Evolutionary conservation across 2,113 vertebrate species (phyloP).

Genomic region (Silurus glanis): DNA sequence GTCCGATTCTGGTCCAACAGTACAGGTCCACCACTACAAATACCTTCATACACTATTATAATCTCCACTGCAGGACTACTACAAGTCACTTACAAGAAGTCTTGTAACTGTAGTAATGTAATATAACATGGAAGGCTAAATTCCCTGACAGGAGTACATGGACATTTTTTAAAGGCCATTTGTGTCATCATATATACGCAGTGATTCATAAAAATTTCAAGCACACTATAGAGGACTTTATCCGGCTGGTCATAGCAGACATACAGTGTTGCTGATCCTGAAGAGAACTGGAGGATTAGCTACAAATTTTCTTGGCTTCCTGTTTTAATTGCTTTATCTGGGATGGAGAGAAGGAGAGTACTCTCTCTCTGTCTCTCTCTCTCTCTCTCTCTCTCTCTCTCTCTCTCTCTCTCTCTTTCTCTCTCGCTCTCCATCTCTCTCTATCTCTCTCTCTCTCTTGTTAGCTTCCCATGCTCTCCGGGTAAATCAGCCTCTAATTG

Average conservation of each 20-base stretch:
- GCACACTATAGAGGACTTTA: neutral
- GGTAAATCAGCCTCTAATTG: conserved; percentile 44
- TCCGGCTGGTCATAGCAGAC: conserved; percentile 21
- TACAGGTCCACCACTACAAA: neutral
- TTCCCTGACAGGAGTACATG: neutral
- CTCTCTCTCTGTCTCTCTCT: conserved; percentile 18
- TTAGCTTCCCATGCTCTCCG: conserved; percentile 45
- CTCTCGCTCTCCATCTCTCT: no score
- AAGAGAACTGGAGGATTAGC: conserved; percentile 11
- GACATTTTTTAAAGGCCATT: neutral
- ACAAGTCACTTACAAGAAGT: neutral
- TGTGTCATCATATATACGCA: neutral
- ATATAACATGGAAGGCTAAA: neutral
- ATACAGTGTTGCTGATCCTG: neutral
- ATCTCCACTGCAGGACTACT: neutral
- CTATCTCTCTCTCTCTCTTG: neutral
- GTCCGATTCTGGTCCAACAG: neutral
- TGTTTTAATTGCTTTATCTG: conserved; percentile 55
- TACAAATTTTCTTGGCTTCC: conserved; percentile 23
- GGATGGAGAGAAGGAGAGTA: conserved; percentile 12
- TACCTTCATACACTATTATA: neutral
- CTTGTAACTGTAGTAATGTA: neutral
- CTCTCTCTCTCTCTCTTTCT: conserved; percentile 1
- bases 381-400: no score
- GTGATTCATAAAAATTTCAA: conserved; percentile 19